Base-by-base conservation (phyloP, 2,113 vertebrate genomes). In the Phylloscopus whistleri region DNA sequence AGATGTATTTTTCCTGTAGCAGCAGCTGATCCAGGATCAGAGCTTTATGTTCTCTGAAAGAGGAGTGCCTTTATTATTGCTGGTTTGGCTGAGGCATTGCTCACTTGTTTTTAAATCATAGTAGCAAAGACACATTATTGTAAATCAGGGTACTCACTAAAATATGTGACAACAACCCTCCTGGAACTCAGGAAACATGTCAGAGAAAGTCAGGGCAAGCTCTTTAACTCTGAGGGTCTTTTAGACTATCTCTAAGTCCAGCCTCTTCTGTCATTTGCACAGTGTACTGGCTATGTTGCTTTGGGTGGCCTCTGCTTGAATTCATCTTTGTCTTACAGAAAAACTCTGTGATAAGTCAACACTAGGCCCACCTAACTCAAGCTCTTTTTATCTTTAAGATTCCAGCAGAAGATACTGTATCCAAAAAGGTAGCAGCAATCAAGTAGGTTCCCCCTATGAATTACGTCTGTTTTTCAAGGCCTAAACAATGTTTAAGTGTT, bases 391-490 rank as follows among this genome's bases (percentile, higher is more conserved):
- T 64, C 53, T 67, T 96, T 92, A 75, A 99, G 99, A 98, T 99
- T 96, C 98, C 99, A 95, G 99, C 98, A 91, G 99, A 99, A 60
- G 97, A 97, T 5, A 94, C 96, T 33, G 79, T 98, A 86, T 98
- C 99, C 76, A 99, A 98, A 73, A 99, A 98, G 96, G 92, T 99
- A 28, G 99, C 99, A 27, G 97, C 98, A 9, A 99, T 99, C 87
- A 98, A 98, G 99, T 99, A 98, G 90, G 98, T 98, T 43, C 27
- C 17, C 68, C 17, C 78, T 92, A 7, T 49, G 58, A 89, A 35
- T 90, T 84, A 44, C 11, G 1, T 82, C 13, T 66, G 58, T 85
- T 95, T 88, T 93, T 73, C 21, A 82, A 67, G 28, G 13, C 30
- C 33, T 68, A 60, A 83, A 28, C 68, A 24, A 13, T 85, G 85